Conservation (phyloP, 2,888 invertebrate genomes). For the Neocrepidodera transversa region DNA sequence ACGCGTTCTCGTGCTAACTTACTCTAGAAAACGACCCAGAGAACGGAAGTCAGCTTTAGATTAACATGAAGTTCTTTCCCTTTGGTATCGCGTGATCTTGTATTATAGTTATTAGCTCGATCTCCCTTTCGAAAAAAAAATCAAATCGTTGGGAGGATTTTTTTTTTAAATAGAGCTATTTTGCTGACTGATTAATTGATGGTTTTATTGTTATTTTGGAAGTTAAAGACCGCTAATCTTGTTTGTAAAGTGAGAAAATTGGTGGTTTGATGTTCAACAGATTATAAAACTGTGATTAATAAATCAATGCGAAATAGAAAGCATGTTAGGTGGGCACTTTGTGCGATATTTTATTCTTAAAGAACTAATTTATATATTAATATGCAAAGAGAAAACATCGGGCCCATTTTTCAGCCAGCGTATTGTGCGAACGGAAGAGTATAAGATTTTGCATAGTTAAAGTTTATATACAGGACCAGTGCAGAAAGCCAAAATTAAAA, state of each 20-base stretch:
- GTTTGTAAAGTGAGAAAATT: background rate
- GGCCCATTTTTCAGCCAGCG: too few relatives aligned
- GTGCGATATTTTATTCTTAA: too few relatives aligned
- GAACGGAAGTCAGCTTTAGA: constrained; percentile 40
- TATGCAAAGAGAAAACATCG: too few relatives aligned
- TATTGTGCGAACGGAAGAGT: too few relatives aligned
- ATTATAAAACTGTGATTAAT: too few relatives aligned
- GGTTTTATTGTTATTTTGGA: constrained; percentile 5
- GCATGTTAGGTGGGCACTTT: too few relatives aligned
- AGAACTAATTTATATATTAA: too few relatives aligned
- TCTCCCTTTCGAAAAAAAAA: constrained; percentile 32
- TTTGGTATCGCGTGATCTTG: constrained; percentile 38
- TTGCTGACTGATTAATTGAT: constrained; percentile 9
- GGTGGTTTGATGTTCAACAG: constrained; percentile 1
- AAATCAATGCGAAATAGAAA: too few relatives aligned
- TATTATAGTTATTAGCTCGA: constrained; percentile 37
- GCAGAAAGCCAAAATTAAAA: too few relatives aligned
- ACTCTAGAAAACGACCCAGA: constrained; percentile 36
- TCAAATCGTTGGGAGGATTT: constrained; percentile 16
- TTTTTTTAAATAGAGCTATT: background rate
- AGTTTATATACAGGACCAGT: too few relatives aligned
- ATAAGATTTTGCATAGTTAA: too few relatives aligned
- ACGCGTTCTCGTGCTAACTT: constrained; percentile 43
- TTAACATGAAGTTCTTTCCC: constrained; percentile 41
- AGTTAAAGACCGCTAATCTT: background rate